These are phyloP conservation scores for Actenoides hombroni DNA, from an alignment of 2,113 vertebrate genomes.

Conservation along the genomic window DNA sequence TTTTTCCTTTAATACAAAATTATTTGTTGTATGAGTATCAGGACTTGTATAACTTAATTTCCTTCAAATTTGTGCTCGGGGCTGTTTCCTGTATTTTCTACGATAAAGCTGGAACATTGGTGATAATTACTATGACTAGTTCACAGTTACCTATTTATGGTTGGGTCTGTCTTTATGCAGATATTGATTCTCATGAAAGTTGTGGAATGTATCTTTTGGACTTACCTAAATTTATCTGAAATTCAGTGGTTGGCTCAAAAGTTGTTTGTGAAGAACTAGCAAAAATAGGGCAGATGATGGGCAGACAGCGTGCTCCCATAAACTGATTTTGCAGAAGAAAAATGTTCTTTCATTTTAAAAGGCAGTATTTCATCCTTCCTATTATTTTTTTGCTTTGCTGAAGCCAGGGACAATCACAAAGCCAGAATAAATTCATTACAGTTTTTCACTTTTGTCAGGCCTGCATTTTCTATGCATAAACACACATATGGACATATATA, in stretches of 20 bases:
- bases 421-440: neutral
- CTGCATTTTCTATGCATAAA: neutral
- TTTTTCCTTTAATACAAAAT: neutral
- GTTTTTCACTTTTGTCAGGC: neutral
- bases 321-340: neutral
- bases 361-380: neutral
- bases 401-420: neutral
- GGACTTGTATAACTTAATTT: neutral
- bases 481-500: neutral
- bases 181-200: neutral
- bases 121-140: neutral
- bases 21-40: neutral
- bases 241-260: neutral
- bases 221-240: neutral
- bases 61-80: neutral
- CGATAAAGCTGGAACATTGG: neutral
- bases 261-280: neutral
- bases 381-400: neutral
- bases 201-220: neutral
- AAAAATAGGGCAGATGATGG: neutral
- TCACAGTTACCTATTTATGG: neutral
- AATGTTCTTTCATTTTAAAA: neutral
- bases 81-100: neutral
- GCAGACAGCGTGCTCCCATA: accelerated
- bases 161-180: neutral